A percentile compares a stretch with the other conserved stretches of the same genome.
These are phyloP conservation scores for Hydrophis major DNA, from an alignment of 2,797 vertebrate species.

Conservation along the genomic window DNA sequence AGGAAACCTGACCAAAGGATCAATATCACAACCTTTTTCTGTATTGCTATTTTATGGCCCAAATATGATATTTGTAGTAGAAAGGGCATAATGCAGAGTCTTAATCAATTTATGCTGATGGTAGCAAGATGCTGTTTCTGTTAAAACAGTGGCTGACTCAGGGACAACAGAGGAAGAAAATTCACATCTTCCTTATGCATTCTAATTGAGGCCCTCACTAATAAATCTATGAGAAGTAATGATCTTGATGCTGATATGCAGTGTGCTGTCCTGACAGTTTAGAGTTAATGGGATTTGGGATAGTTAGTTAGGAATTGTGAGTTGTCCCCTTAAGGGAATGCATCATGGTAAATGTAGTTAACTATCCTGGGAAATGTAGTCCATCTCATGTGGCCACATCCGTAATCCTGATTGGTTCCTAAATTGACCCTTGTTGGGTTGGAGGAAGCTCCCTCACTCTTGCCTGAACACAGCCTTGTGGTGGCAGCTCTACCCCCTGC, in stretches of 20 bases:
- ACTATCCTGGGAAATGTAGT: no score
- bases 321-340: no score
- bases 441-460: no score
- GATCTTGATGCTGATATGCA: background rate
- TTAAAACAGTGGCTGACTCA: background rate
- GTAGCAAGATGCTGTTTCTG: background rate
- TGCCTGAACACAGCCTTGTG: no score
- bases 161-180: background rate
- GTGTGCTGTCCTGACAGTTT: no score
- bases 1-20: background rate
- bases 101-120: background rate
- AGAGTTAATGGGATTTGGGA: no score
- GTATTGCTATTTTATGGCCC: conserved; percentile 12
- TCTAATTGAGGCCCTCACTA: background rate
- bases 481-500: no score
- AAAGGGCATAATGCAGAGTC: background rate
- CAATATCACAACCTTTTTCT: background rate
- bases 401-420: no score
- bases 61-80: conserved; percentile 1
- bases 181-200: background rate
- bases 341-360: no score
- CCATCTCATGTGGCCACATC: no score
- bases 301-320: no score
- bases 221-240: background rate
- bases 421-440: no score